Percentiles rank a stretch among this genome's conserved stretches.
Evolutionary conservation across 2,797 vertebrate species (phyloP).

Genomic region (Picus viridis): DNA sequence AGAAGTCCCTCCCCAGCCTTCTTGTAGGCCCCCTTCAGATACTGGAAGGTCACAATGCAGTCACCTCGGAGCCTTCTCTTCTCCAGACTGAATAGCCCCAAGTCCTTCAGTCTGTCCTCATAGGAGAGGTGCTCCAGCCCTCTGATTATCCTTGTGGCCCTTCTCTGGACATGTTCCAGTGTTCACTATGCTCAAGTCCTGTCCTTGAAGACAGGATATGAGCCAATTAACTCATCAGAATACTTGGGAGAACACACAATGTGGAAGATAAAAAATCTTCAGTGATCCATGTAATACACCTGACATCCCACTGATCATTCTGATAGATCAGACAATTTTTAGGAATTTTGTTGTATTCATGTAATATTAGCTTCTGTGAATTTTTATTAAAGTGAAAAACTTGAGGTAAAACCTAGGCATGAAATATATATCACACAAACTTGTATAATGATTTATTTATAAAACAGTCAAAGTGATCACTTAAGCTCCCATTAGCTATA

Average conservation of each 20-base stretch:
- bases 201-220: background rate
- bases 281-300: background rate
- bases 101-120: too few relatives aligned
- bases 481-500: background rate
- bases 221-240: background rate
- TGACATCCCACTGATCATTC: background rate
- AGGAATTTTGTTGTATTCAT: background rate
- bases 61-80: too few relatives aligned
- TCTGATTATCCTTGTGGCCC: too few relatives aligned
- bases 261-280: background rate
- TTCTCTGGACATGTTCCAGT: too few relatives aligned
- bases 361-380: background rate
- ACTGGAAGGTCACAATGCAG: too few relatives aligned
- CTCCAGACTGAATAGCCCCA: too few relatives aligned
- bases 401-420: background rate
- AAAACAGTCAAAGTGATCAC: background rate
- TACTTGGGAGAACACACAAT: background rate
- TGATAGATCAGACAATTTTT: background rate
- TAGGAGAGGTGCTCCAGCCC: too few relatives aligned
- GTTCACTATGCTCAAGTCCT: background rate
- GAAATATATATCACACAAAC: background rate
- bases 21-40: too few relatives aligned
- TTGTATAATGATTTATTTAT: background rate
- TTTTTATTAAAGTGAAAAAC: background rate
- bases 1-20: too few relatives aligned